phyloP scores from a whole-genome alignment of 37 sponge, comb jelly and placozoan species.

The Beroe forskalii region DNA sequence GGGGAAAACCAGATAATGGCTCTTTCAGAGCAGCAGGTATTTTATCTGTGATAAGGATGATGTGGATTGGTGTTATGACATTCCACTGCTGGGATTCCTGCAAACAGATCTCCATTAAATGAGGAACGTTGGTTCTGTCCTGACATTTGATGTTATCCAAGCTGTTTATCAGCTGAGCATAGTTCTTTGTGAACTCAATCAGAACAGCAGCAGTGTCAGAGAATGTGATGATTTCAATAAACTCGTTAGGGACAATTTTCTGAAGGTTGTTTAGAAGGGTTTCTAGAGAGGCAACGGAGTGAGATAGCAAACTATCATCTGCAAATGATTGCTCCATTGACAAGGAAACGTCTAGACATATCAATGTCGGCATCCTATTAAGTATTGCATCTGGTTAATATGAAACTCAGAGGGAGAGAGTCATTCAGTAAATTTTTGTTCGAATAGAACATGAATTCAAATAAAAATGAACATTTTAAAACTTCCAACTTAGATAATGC shows the following conservation, averaged over 20 bases:
- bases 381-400: neutral
- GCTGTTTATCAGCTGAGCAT: neutral
- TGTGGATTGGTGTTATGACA: slow-evolving; percentile 14
- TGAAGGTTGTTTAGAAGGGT: slow-evolving; percentile 1
- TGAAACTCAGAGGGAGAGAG: neutral
- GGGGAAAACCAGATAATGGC: neutral
- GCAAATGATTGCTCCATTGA: slow-evolving; percentile 18
- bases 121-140: neutral
- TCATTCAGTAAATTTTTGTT: too few species aligned
- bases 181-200: slow-evolving; percentile 13
- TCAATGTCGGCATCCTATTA: slow-evolving; percentile 36
- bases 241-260: slow-evolving; percentile 16
- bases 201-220: neutral
- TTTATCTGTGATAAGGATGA: slow-evolving; percentile 51
- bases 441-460: too few species aligned
- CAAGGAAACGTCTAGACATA: slow-evolving; percentile 46
- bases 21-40: neutral
- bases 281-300: neutral
- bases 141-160: neutral
- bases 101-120: neutral
- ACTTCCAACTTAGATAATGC: too few species aligned
- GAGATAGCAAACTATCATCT: neutral
- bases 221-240: slow-evolving; percentile 21
- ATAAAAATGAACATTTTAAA: too few species aligned
- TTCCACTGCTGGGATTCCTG: slow-evolving; percentile 26